These are phyloP conservation scores for Darevskia mixta DNA, from an alignment of 2,797 vertebrate species.

Conservation along the genomic window DNA sequence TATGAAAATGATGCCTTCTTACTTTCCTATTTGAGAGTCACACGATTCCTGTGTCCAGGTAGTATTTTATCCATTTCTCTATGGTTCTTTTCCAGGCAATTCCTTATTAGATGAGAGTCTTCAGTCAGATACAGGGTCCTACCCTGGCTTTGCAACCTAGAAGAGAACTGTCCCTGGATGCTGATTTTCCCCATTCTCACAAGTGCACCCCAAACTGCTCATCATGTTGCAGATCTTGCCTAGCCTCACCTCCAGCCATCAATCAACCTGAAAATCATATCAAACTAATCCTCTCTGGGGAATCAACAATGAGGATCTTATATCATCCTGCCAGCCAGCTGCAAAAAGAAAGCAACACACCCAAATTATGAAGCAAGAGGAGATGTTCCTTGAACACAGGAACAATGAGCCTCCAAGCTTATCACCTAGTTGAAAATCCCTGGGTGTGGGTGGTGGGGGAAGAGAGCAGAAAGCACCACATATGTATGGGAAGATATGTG, in stretches of 20 bases:
- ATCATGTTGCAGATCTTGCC: fast-evolving
- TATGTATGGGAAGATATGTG: not conserved
- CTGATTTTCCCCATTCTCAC: fast-evolving
- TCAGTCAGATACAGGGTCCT: not conserved
- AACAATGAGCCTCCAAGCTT: not conserved
- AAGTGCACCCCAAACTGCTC: fast-evolving
- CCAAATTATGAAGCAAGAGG: constrained; percentile 17
- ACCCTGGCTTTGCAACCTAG: not conserved
- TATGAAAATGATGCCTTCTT: too few species aligned
- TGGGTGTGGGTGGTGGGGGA: not conserved
- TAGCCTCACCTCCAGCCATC: fast-evolving
- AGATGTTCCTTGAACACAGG: not conserved
- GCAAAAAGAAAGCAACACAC: constrained; percentile 22
- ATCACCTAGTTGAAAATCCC: not conserved
- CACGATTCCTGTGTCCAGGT: not conserved
- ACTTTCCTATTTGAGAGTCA: not conserved
- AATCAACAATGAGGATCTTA: constrained; percentile 10
- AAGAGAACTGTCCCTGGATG: not conserved
- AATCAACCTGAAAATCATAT: not conserved
- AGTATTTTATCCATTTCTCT: not conserved
- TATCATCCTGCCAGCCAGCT: constrained; percentile 4
- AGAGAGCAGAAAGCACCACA: not conserved
- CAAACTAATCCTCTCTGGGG: constrained; percentile 7
- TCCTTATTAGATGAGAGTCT: not conserved
- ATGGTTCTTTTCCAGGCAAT: not conserved